These are phyloP conservation scores for Delia radicum DNA, from an alignment of 1,140 invertebrate genomes.

Conservation along the genomic window DNA sequence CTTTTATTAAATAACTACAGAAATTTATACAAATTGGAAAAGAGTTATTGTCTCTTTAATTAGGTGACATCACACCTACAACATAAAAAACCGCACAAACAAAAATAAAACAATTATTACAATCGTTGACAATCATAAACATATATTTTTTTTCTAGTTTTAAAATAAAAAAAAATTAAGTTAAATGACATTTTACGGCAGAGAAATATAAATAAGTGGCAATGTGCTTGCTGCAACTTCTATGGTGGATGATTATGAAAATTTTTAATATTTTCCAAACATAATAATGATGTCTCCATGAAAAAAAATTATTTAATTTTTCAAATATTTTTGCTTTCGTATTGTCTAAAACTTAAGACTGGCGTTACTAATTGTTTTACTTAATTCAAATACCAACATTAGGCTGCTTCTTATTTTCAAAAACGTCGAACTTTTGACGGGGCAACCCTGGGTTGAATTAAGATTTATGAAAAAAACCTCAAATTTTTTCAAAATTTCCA, in stretches of 20 bases:
- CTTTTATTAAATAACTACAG: not conserved
- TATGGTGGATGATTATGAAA: not conserved
- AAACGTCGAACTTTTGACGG: too few species aligned
- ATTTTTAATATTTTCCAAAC: not conserved
- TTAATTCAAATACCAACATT: slow-evolving; percentile 12
- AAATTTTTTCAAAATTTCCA: too few species aligned
- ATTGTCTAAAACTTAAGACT: slow-evolving; percentile 27
- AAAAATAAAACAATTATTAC: not conserved
- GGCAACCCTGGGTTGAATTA: too few species aligned
- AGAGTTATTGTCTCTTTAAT: not conserved
- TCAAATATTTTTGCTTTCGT: not conserved
- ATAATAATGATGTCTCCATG: not conserved
- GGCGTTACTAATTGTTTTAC: slow-evolving; percentile 48
- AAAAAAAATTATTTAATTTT: not conserved
- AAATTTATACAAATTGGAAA: not conserved
- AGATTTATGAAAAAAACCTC: too few species aligned
- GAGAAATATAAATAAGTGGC: not conserved
- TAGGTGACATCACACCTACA: not conserved
- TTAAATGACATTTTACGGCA: slow-evolving; percentile 7
- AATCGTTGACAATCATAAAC: not conserved
- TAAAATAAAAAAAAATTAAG: not conserved
- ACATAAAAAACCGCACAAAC: not conserved
- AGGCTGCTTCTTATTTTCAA: too few species aligned
- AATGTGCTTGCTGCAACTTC: not conserved
- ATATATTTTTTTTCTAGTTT: not conserved